A percentile compares a stretch with the other conserved stretches of the same genome.
phyloP scores from a whole-genome alignment of 2,888 invertebrate genomes.

The Aporophyla lueneburgensis region DNA sequence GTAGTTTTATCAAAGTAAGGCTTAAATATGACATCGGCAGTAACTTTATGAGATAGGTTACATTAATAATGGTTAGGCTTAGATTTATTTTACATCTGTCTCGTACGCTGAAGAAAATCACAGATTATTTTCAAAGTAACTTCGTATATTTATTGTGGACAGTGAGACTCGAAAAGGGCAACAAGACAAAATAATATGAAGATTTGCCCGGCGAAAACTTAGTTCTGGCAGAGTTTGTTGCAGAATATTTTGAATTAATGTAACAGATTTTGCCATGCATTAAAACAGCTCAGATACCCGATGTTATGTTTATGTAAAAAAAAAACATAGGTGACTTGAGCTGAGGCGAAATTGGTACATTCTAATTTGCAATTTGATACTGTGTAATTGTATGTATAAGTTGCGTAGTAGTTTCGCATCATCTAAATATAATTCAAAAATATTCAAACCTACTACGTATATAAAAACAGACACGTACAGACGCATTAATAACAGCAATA shows the following conservation, averaged over 20 bases:
- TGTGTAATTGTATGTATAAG: conserved; percentile 2
- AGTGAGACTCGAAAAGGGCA: neutral
- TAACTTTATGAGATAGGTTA: neutral
- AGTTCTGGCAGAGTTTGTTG: neutral
- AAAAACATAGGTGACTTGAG: conserved; percentile 8
- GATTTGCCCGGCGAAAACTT: neutral
- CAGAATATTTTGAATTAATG: neutral
- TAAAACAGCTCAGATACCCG: conserved; percentile 28
- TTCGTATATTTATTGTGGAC: too few species aligned
- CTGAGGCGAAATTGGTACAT: conserved; percentile 1
- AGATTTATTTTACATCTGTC: neutral
- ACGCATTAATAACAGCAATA: conserved; percentile 48
- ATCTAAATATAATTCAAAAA: conserved; percentile 25
- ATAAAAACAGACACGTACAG: conserved; percentile 33
- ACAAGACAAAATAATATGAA: neutral
- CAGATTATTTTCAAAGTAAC: neutral
- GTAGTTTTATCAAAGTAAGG: conserved; percentile 4
- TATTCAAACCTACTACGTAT: neutral
- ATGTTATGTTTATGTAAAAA: too few species aligned
- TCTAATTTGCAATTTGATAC: conserved; percentile 29
- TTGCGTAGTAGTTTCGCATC: conserved; percentile 10
- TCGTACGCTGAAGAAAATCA: neutral
- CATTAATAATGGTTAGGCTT: neutral
- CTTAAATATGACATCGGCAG: neutral
- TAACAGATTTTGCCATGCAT: conserved; percentile 12